These are phyloP conservation scores for Argyresthia goedartella DNA, from an alignment of 2,888 invertebrate species.

Conservation along the genomic window DNA sequence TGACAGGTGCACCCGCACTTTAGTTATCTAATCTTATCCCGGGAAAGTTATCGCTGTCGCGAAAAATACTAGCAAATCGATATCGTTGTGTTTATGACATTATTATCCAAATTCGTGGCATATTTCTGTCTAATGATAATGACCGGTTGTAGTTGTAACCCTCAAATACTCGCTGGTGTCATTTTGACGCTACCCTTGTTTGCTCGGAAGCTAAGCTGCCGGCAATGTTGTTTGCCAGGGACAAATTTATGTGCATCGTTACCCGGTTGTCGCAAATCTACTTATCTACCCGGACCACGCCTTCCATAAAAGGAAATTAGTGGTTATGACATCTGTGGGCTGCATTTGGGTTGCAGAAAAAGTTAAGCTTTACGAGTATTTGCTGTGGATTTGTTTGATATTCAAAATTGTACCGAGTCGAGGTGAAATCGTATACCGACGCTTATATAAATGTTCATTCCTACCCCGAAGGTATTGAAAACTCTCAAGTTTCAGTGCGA, in stretches of 20 bases:
- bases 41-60: background rate
- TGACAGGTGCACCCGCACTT: background rate
- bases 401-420: too few species aligned
- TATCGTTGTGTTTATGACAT: too few species aligned
- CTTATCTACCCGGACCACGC: slow-evolving; percentile 66
- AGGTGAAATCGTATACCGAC: too few species aligned
- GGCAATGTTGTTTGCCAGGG: slow-evolving; percentile 56
- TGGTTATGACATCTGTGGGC: slow-evolving; percentile 45
- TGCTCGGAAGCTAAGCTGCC: slow-evolving; percentile 60
- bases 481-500: background rate
- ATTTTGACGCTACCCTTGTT: slow-evolving; percentile 50
- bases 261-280: slow-evolving; percentile 63
- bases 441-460: too few species aligned
- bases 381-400: too few species aligned
- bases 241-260: slow-evolving; percentile 61
- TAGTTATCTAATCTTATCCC: background rate
- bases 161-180: slow-evolving; percentile 38
- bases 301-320: slow-evolving; percentile 39
- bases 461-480: too few species aligned
- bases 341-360: slow-evolving; percentile 22
- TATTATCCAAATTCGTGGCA: background rate
- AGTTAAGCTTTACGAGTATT: background rate
- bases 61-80: too few species aligned
- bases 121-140: slow-evolving; percentile 35
- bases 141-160: slow-evolving; percentile 42